phyloP scores from a whole-genome alignment of 2,888 invertebrate species.

The Tipula lateralis region DNA sequence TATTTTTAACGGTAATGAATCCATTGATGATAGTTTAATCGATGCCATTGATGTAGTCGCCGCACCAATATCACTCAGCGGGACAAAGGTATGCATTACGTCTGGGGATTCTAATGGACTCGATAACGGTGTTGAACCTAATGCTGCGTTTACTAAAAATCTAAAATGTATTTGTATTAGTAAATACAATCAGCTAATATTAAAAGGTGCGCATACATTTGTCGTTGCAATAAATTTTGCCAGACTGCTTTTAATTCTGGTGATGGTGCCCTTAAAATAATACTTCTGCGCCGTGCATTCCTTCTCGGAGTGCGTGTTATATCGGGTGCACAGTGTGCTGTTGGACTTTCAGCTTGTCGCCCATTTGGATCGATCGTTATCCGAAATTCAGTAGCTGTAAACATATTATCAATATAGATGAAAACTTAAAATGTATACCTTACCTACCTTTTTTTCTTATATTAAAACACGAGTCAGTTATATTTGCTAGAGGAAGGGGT shows the following conservation, averaged over 20 bases:
- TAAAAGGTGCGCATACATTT: constrained; percentile 63
- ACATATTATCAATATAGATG: background rate
- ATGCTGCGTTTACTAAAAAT: constrained; percentile 75
- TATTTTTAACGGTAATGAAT: constrained; percentile 43
- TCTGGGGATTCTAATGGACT: constrained; percentile 82
- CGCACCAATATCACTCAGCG: constrained; percentile 47
- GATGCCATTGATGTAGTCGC: constrained; percentile 48
- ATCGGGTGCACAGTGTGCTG: constrained; percentile 68
- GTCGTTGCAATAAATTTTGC: constrained; percentile 81
- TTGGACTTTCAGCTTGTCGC: constrained; percentile 62
- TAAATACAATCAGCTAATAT: background rate
- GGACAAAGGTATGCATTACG: constrained; percentile 51
- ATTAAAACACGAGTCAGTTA: constrained; percentile 80
- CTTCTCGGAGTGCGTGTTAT: constrained; percentile 59
- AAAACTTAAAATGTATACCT: background rate
- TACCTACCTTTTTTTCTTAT: constrained; percentile 72
- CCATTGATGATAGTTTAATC: constrained; percentile 49
- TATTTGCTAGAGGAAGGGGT: constrained; percentile 69
- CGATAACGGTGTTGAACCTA: constrained; percentile 70
- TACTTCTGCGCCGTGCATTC: constrained; percentile 60
- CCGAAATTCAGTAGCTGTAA: constrained; percentile 78
- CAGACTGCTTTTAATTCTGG: constrained; percentile 83
- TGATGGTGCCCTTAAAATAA: constrained; percentile 74
- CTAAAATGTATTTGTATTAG: constrained; percentile 51
- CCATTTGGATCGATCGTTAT: constrained; percentile 65